These are phyloP conservation scores for Folsomia candida DNA, from an alignment of 2,888 invertebrate species.

Conservation along the genomic window DNA sequence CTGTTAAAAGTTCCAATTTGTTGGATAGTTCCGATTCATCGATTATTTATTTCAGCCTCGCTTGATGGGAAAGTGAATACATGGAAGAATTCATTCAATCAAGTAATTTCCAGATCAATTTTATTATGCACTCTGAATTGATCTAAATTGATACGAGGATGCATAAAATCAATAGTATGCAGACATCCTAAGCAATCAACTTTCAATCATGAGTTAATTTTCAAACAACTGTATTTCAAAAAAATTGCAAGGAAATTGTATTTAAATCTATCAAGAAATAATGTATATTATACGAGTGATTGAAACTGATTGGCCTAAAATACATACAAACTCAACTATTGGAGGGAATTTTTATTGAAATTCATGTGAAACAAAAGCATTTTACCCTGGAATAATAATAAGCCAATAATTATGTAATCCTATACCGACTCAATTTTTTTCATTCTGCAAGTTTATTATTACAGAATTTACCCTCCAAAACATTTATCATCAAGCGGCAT, in stretches of 20 bases:
- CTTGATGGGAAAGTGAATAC: conserved; percentile 5
- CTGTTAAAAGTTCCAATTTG: not conserved
- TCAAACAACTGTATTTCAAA: not conserved
- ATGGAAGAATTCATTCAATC: no score
- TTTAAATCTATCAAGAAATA: no score
- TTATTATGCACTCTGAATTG: no score
- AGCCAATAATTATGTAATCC: not conserved
- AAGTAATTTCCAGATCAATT: no score
- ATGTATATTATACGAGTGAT: no score
- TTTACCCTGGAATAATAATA: not conserved
- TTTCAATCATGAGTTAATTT: not conserved
- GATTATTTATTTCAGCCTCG: conserved; percentile 8
- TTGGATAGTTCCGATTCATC: not conserved
- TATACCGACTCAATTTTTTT: not conserved
- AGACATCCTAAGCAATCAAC: not conserved
- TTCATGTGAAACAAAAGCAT: not conserved
- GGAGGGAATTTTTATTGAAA: not conserved
- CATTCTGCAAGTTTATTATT: not conserved
- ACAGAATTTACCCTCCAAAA: no score
- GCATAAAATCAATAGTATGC: not conserved
- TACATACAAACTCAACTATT: not conserved
- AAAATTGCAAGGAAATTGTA: not conserved
- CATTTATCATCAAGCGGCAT: not conserved
- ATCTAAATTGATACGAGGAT: not conserved
- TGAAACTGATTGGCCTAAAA: not conserved